Base-by-base conservation (phyloP, 1,140 invertebrate genomes). In the Vanessa tameamea region DNA sequence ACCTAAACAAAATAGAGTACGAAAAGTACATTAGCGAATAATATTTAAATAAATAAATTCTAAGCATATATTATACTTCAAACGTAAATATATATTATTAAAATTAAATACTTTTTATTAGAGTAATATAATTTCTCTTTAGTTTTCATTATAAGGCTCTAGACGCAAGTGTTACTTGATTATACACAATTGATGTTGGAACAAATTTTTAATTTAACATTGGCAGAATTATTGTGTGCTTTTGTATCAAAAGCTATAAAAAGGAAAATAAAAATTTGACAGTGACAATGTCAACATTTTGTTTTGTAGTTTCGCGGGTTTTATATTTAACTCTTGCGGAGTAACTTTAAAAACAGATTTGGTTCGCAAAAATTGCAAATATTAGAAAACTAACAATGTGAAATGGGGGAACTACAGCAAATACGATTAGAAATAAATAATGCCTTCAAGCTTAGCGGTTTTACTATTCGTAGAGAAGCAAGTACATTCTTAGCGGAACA, bases 401-500 rank as follows among this genome's bases (percentile, higher is more conserved):
- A 37, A 11, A 88, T 89, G 88, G 76, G 67, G 47, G 86, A 90
- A 23, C 74, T 90, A 68, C 87, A 91, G 78, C 78, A 83, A 78
- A 72, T 89, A 69, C 83, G 88, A 7, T 67, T 68, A 13, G 89
- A 92, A 76, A 84, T 92, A 11, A 91, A 87, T 50, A 88, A 85
- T 78, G 83, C 87, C 0, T 92, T 92, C 67, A 92, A 92, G 80
- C 81, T 92, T 8, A 89, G 85, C 73, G 91, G 91, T 50, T 91
- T 92, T 71, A 92, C 82, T 9, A 86, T 92, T 63, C 79, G 90
- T n/a, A 79, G 83, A 64, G 90, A 92, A 66, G 92, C 91, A 64
- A 87, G 87, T 75, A 67, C 90, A n/a, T 90, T 91, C 75, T 78
- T 94, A 12, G 93, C 93, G 0, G 93, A 94, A 78, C 92, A 94